phyloP scores from a whole-genome alignment of 2,888 invertebrate genomes.

The Hyles lineata region DNA sequence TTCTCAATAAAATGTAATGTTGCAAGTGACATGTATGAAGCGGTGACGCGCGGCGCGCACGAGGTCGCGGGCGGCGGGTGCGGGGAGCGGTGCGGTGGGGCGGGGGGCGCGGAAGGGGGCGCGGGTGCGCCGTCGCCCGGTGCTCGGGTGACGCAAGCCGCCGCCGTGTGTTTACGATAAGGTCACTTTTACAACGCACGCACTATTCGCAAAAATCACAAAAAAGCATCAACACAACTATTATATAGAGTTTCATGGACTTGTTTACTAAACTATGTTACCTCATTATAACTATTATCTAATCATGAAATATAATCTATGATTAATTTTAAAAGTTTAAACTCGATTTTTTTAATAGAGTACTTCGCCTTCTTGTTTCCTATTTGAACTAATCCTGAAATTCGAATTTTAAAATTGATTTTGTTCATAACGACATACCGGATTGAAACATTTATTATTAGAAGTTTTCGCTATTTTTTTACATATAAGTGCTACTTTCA shows the following conservation, averaged over 20 bases:
- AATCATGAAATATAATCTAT: too few species aligned
- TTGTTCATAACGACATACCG: too few species aligned
- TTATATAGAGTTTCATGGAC: not conserved
- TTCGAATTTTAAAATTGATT: too few species aligned
- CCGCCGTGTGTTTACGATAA: slow-evolving; percentile 42
- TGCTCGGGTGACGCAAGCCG: slow-evolving; percentile 61
- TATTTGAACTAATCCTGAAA: too few species aligned
- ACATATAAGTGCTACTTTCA: too few species aligned
- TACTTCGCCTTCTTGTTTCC: too few species aligned
- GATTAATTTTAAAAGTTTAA: too few species aligned
- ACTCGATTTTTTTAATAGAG: too few species aligned
- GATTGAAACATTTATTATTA: too few species aligned
- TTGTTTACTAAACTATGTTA: not conserved
- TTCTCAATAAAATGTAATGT: slow-evolving; percentile 30
- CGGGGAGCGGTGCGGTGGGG: slow-evolving; percentile 40
- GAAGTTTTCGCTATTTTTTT: too few species aligned
- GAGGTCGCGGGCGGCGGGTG: slow-evolving; percentile 37
- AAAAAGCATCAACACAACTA: not conserved
- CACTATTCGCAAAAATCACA: slow-evolving; percentile 18
- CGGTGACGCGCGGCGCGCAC: slow-evolving; percentile 24
- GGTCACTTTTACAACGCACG: slow-evolving; percentile 30
- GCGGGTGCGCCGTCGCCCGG: slow-evolving; percentile 40
- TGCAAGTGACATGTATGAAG: slow-evolving; percentile 30
- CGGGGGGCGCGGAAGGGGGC: slow-evolving; percentile 53
- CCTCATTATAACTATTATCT: not conserved